Evolutionary conservation across 2,888 invertebrate genomes (phyloP), one percentile per base, ranked within the genome.

Genomic region (Papilio demoleus): DNA sequence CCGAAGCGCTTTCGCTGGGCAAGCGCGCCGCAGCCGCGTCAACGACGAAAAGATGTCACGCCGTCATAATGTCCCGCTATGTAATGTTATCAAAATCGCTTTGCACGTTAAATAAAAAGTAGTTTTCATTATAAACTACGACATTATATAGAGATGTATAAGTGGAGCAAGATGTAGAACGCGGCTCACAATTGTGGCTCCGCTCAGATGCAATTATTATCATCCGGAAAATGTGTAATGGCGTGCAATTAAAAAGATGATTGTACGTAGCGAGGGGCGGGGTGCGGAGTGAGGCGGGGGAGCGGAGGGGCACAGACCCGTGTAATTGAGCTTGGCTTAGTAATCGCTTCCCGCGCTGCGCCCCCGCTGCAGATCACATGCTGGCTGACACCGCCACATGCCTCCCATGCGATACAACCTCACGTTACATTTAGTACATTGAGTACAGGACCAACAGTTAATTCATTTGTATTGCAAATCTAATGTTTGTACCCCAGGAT

Each of bases 151-250:
- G n/a, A n/a, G n/a, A n/a, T n/a, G n/a, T n/a, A 36, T 9, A 63
- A 50, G 9, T 36, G 9, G 50, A 34, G 36, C 27, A 31, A 19
- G 36, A 60, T 12, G 60, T 31, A n/a, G 60, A 36, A 17, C 47
- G 59, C 47, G 36, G 36, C 60, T 38, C 38, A 47, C 36, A 60
- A 66, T 56, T 64, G 58, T 45, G 58, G 27, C 40, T 17, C 58
- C 12, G 42, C 31, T 40, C 40, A 40, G 63, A 19, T 58, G 64
- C 47, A 68, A 68, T 65, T 65, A 47, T 65, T 65, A 64, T 63
- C 68, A 59, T 61, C 84, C 85, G 67, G 73, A 81, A 50, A 81
- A 78, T 59, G 88, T 85, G 72, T 70, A 73, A 71, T 72, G 68
- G 56, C 42, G 47, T 59, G 72, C 71, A 68, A 40, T 58, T 71